Percentiles rank a stretch among this genome's conserved stretches.
Conservation (phyloP, 2,797 vertebrate genomes). For the Oreonectes daqikongensis region DNA sequence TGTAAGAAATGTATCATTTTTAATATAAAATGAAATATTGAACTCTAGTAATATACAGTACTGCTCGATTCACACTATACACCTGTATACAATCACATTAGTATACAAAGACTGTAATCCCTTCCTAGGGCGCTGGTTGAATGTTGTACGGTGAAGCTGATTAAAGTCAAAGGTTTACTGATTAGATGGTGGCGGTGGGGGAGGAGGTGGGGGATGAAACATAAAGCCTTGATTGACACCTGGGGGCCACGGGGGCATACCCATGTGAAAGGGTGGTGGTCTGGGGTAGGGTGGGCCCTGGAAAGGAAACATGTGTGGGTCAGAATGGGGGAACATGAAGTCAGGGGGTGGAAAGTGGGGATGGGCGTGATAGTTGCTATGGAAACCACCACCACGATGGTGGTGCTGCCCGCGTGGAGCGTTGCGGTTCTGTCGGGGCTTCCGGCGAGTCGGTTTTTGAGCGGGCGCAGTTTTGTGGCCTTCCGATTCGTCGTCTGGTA, state of each 20-base stretch:
- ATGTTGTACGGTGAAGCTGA: not conserved
- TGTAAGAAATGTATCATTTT: conserved; percentile 6
- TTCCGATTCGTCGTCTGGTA: conserved; percentile 41
- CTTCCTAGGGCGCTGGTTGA: not conserved
- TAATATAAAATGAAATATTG: conserved; percentile 26
- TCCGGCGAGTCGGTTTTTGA: conserved; percentile 40
- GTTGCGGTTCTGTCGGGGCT: conserved; percentile 46
- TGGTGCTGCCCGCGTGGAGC: conserved; percentile 37
- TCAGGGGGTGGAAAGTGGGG: conserved; percentile 42
- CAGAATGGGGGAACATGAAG: conserved; percentile 24
- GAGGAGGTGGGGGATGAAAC: conserved; percentile 52
- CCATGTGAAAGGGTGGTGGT: conserved; percentile 49
- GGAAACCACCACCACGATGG: conserved; percentile 37
- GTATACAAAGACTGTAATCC: not conserved
- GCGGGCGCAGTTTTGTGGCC: conserved; percentile 15
- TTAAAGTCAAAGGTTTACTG: conserved; percentile 28
- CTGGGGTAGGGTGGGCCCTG: conserved; percentile 37
- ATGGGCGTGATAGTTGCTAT: conserved; percentile 48
- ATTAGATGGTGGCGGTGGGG: conserved; percentile 51
- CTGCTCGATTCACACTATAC: conserved; percentile 2
- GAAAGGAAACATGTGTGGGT: conserved; percentile 43
- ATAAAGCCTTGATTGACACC: conserved; percentile 51
- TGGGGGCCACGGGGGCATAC: conserved; percentile 46
- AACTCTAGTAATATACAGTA: conserved; percentile 10
- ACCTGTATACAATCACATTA: not conserved